Evolutionary conservation across 2,888 invertebrate genomes (phyloP), one percentile per base, ranked within the genome.

Genomic region (Himalopsyche kuldschensis): DNA sequence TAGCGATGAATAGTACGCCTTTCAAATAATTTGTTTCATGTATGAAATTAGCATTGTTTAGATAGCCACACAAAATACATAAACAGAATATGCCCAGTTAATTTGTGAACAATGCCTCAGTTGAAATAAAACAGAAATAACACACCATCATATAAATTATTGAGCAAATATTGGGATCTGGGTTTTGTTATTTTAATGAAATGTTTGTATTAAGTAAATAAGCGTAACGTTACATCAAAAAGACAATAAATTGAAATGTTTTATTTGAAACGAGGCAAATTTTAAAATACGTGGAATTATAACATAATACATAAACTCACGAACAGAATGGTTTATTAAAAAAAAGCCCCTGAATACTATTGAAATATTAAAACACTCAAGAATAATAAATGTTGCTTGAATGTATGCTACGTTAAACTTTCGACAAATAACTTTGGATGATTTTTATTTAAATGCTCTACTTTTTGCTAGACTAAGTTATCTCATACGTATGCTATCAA

Each of bases 131-230:
- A 55, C 55, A 55, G 55, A 20, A 55, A 55, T 55, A 55, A 55
- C 55, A 55, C 20, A 55, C 55, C 55, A 20, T 55, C 55, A 55
- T 55, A 55, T 55, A 24, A 55, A 55, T 55, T 55, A 55, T 55
- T 24, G 55, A 55, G 55, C 55, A 24, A 55, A 55, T 55, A 55
- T 55, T 24, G 55, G 5, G 20, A 55, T 55, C 55, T 24, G 55
- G n/a, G 32, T 31, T 35, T 79, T 79, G 55, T 79, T 79, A 79
- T 79, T 79, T 79, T 32, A 79, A 55, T 79, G 79, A 55, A 55
- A 55, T 55, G 55, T 55, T 55, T 55, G 55, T 20, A 55, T 55
- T 20, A n/a, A 24, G 55, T 55, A 20, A 55, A 55, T 55, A 55
- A 4, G 3, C 24, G 10, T 20, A 55, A 55, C 6, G 55, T 55